phyloP scores from a whole-genome alignment of 2,797 vertebrate genomes.

The Alauda arvensis region DNA sequence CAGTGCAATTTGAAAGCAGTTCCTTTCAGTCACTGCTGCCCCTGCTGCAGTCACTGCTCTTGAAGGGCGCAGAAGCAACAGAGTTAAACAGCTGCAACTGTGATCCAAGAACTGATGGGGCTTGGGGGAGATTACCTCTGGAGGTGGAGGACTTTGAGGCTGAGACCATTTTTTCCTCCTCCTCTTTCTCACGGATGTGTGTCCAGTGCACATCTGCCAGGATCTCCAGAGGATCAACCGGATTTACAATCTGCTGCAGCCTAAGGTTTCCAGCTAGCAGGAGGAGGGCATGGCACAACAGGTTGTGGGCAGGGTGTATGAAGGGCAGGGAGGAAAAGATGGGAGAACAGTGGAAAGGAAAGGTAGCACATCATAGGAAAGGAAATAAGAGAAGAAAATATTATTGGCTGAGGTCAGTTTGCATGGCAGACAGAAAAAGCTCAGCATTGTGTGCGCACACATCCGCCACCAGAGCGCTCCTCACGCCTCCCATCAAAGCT shows the following conservation, averaged over 20 bases:
- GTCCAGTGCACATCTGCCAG: slow-evolving; percentile 82
- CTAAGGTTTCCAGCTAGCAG: slow-evolving; percentile 82
- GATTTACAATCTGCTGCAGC: slow-evolving; percentile 83
- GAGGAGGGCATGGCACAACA: slow-evolving; percentile 18
- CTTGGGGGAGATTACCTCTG: slow-evolving; percentile 84
- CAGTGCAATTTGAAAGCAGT: not conserved
- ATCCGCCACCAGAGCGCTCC: not conserved
- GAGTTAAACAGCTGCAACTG: slow-evolving; percentile 3
- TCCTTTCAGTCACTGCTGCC: not conserved
- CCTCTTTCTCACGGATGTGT: slow-evolving; percentile 78
- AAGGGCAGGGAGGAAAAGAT: slow-evolving; percentile 25
- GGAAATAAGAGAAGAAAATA: slow-evolving; percentile 57
- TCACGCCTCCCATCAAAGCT: slow-evolving; percentile 7
- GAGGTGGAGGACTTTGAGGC: slow-evolving; percentile 79
- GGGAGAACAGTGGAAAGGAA: slow-evolving; percentile 36
- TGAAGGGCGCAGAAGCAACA: not conserved
- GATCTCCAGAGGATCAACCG: slow-evolving; percentile 82
- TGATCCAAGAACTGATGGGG: not conserved
- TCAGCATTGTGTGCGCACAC: not conserved
- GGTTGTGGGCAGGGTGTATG: not conserved
- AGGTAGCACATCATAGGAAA: slow-evolving; percentile 53
- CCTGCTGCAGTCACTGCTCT: not conserved
- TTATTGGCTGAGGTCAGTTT: slow-evolving; percentile 57
- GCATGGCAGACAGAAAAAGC: slow-evolving; percentile 39
- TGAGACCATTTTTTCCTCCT: slow-evolving; percentile 75